Evolutionary conservation across 2,888 invertebrate genomes (phyloP), one percentile per base, ranked within the genome.

Genomic region (Luperina nickerlii): DNA sequence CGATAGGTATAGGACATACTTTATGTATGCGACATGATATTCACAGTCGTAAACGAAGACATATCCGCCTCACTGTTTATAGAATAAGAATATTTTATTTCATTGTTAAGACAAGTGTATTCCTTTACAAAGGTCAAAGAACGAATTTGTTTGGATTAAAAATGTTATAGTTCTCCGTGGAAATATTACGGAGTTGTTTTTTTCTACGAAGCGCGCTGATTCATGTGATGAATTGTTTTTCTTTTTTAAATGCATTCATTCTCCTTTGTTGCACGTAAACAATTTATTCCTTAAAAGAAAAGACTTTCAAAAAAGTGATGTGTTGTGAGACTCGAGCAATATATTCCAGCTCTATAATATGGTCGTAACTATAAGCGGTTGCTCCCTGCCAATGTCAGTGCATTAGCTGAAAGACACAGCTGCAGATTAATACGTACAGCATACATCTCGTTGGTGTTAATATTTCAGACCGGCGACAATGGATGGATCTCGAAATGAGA

Each of bases 21-120:
- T 85, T 76, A 86, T 75, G 27, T 18, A 75, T 73, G 54, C n/a
- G 60, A 63, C 73, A 73, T 79, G 79, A 86, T 68, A 86, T 79
- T 83, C 71, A 76, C 32, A 67, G 62, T 83, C 79, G 69, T 86
- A 85, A 86, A 83, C 27, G n/a, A 57, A 79, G 62, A 72, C 18
- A 77, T 42, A 79, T 76, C 74, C 71, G 76, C 71, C 38, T 63
- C 48, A 42, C 27, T 73, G 73, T 82, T 74, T 74, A 75, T 76
- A 45, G 38, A 80, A 76, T n/a, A 84, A 27, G 75, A 75, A 83
- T 57, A 68, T 86, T 81, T 78, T 62, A 32, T 74, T 24, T 38
- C 18, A 45, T 71, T 65, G 48, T 60, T 65, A 60, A 11, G 1
- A 20, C 24, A 32, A 51, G 3, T 18, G n/a, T 51, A 69, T 65